Evolutionary conservation across 2,888 invertebrate species (phyloP).

Genomic region (Rosalia funebris): DNA sequence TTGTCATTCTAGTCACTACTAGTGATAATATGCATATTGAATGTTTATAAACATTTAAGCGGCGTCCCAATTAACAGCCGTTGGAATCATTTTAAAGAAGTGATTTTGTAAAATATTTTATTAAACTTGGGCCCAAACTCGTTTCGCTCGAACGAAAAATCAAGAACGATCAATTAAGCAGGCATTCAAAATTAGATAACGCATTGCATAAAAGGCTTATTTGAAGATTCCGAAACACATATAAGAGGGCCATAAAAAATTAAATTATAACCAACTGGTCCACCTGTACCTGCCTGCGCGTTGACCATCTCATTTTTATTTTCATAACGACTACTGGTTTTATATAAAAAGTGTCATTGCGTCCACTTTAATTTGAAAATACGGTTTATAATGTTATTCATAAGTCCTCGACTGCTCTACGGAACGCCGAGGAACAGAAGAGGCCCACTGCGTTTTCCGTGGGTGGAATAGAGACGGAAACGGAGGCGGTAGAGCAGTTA

Average conservation of each 20-base stretch:
- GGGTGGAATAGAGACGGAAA: conserved; percentile 34
- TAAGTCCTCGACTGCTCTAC: conserved; percentile 15
- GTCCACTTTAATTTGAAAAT: conserved; percentile 63
- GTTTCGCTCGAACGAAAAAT: conserved; percentile 23
- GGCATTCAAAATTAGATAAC: conserved; percentile 48
- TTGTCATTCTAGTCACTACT: no score
- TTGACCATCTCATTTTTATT: conserved; percentile 53
- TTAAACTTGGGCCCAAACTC: not conserved
- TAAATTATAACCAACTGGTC: conserved; percentile 52
- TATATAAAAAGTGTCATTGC: conserved; percentile 62
- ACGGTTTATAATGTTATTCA: conserved; percentile 57
- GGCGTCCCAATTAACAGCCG: not conserved
- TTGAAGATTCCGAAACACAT: conserved; percentile 54
- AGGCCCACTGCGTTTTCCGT: conserved; percentile 1
- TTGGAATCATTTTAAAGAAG: not conserved
- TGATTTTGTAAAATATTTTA: conserved; percentile 1
- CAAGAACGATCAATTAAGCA: conserved; percentile 39
- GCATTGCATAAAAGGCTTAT: conserved; percentile 50
- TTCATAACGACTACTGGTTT: conserved; percentile 63
- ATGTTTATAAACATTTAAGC: not conserved
- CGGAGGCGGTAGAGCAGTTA: conserved; percentile 24
- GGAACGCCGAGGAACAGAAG: not conserved
- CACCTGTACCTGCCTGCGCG: conserved; percentile 46
- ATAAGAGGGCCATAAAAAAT: conserved; percentile 53
- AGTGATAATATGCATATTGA: no score